Base-by-base conservation (phyloP, 2,113 vertebrate genomes). In the Eidolon helvum region DNA sequence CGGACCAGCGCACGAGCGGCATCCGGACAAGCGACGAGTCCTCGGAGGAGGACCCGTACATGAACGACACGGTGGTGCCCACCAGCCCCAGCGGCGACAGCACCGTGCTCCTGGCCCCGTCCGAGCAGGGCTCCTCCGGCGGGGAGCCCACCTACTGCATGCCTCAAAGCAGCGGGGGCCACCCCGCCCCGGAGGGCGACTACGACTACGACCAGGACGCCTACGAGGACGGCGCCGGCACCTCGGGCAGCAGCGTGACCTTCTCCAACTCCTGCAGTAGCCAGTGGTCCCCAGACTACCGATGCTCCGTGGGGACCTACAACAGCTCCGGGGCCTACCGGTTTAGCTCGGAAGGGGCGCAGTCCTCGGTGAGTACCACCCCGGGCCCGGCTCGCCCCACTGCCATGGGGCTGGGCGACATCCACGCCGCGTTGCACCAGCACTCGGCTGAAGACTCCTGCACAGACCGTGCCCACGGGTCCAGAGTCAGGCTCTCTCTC, bases 21-120 rank as follows among this genome's bases (percentile, higher is more conserved):
- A 99, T 99, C 98, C 98, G 99, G 35, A 99, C 99, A 0, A 99
- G 99, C 0, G 99, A 99, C 35, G 99, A 99, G 97, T 99, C 99
- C 0, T 99, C 99, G 0, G 99, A 99, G 97, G 99, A 99, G 94
- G 99, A 99, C 98, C 99, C 99, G 0, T 99, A 99, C 30, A 99
- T 99, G 98, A 99, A 99, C 4, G 99, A 99, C 0, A 98, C 99
- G 0, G 97, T 99, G 95, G 98, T 98, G 96, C 98, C 99, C 94
- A 79, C 97, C 18, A 85, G 98, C 71, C 98, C 97, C 89, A 89
- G 90, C 57, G 90, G 92, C 1, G 84, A 98, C 97, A 90, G 97
- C 87, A 4, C 97, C 66, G 90, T 50, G 91, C 98, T 97, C 26
- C 90, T 98, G 11, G 87, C 98, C 30, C 93, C 98, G 0, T 97